Percentiles rank a stretch among this genome's conserved stretches.
These are phyloP conservation scores for Aethina tumida DNA, from an alignment of 1,140 invertebrate species.

Conservation along the genomic window DNA sequence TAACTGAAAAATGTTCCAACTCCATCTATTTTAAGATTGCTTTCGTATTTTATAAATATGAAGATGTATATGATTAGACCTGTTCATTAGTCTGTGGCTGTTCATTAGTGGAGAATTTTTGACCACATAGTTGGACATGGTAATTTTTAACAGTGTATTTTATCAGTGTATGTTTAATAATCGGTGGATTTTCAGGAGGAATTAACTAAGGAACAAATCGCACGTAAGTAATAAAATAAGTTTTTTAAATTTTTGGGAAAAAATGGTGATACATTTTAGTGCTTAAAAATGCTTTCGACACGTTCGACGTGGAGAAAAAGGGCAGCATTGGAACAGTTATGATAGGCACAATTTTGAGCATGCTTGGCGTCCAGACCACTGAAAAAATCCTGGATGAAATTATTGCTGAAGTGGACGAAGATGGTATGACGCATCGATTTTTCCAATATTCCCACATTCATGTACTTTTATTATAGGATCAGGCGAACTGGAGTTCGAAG, in stretches of 20 bases:
- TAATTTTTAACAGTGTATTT: slow-evolving; percentile 9
- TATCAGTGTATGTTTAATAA: slow-evolving; percentile 20
- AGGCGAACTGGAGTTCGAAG: slow-evolving; percentile 86
- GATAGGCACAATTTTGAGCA: slow-evolving; percentile 74
- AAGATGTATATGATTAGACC: slow-evolving; percentile 17
- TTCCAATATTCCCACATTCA: too few species aligned
- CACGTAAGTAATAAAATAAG: slow-evolving; percentile 44
- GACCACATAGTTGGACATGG: slow-evolving; percentile 3
- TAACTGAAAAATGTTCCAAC: too few species aligned
- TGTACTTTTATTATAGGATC: slow-evolving; percentile 23
- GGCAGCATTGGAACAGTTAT: slow-evolving; percentile 71
- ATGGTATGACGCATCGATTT: too few species aligned
- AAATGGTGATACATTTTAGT: too few species aligned
- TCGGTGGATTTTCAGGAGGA: slow-evolving; percentile 55
- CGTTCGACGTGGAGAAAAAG: slow-evolving; percentile 80
- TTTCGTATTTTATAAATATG: slow-evolving; percentile 20
- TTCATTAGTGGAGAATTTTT: too few species aligned
- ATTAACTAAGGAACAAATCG: slow-evolving; percentile 57
- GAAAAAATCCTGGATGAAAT: slow-evolving; percentile 62
- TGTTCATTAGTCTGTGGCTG: slow-evolving; percentile 18
- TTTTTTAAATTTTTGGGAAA: too few species aligned
- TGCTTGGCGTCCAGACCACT: slow-evolving; percentile 70
- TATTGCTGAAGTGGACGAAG: slow-evolving; percentile 71
- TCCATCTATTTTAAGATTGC: too few species aligned
- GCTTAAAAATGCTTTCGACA: slow-evolving; percentile 74